These are phyloP conservation scores for Cryptotermes secundus DNA, from an alignment of 1,140 invertebrate species.

Conservation along the genomic window DNA sequence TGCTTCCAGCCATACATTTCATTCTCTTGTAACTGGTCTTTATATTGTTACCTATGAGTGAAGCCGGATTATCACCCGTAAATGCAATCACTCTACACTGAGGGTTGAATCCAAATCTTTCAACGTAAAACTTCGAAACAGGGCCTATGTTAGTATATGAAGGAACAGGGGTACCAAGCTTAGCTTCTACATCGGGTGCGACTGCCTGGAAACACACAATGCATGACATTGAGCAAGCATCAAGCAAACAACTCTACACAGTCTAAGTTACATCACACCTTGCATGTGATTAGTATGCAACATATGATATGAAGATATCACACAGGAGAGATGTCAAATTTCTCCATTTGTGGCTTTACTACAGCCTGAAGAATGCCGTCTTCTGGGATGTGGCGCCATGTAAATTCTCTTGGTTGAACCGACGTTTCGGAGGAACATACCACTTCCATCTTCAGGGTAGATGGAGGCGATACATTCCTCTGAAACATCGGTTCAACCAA, in stretches of 20 bases:
- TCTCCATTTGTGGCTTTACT: no score
- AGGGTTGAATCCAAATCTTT: conserved; percentile 78
- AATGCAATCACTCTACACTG: conserved; percentile 83
- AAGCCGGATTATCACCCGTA: conserved; percentile 92
- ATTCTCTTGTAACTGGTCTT: neutral
- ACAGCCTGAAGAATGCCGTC: no score
- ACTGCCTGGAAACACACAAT: conserved; percentile 53
- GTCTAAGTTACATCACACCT: no score
- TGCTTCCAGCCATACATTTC: neutral
- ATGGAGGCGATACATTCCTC: no score
- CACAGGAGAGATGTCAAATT: no score
- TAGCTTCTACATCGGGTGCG: conserved; percentile 65
- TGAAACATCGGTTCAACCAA: no score
- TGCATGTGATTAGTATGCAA: no score
- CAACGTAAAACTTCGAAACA: conserved; percentile 76
- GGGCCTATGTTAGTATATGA: conserved; percentile 67
- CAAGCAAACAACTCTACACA: neutral
- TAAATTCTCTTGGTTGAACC: no score
- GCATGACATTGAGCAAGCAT: neutral
- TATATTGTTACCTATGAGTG: conserved; percentile 64
- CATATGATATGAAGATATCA: no score
- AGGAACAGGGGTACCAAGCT: conserved; percentile 69
- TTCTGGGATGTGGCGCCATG: no score
- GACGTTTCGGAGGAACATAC: no score
- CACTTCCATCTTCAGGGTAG: no score